These are phyloP conservation scores for Ostrea edulis DNA, from an alignment of 1,140 invertebrate species.

Conservation along the genomic window DNA sequence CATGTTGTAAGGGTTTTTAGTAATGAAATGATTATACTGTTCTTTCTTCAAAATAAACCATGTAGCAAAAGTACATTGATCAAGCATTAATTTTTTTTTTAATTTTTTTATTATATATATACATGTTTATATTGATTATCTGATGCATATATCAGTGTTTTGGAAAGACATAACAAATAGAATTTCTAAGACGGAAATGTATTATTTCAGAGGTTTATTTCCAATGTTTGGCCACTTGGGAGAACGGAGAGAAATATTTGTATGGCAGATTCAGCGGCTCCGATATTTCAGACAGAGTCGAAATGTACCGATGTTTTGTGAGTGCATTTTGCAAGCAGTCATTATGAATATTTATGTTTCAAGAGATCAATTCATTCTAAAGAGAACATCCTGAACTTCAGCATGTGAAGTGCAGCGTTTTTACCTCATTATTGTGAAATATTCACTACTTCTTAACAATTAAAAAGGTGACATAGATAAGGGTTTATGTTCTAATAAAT, in stretches of 20 bases:
- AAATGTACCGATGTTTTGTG: conserved; percentile 76
- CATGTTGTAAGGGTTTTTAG: no score
- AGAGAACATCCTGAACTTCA: conserved; percentile 7
- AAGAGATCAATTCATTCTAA: conserved; percentile 13
- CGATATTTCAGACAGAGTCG: conserved; percentile 52
- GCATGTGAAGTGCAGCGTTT: background rate
- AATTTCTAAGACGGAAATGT: background rate
- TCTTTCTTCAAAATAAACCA: no score
- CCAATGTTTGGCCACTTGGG: conserved; percentile 77
- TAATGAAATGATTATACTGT: no score
- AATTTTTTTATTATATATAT: no score
- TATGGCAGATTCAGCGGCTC: conserved; percentile 71
- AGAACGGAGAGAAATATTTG: conserved; percentile 70
- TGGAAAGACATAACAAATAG: no score
- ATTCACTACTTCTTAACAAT: background rate
- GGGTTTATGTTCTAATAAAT: background rate
- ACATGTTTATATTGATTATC: no score
- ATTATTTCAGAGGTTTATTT: conserved; percentile 68
- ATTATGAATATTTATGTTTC: conserved; percentile 4
- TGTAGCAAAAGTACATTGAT: no score
- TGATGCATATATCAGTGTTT: no score
- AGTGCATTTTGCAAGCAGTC: conserved; percentile 57
- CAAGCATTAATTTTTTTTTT: no score
- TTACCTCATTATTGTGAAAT: background rate
- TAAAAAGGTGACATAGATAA: background rate